Evolutionary conservation across 2,113 vertebrate species (phyloP), one percentile per base, ranked within the genome.

Genomic region (Oxyruncus cristatus): DNA sequence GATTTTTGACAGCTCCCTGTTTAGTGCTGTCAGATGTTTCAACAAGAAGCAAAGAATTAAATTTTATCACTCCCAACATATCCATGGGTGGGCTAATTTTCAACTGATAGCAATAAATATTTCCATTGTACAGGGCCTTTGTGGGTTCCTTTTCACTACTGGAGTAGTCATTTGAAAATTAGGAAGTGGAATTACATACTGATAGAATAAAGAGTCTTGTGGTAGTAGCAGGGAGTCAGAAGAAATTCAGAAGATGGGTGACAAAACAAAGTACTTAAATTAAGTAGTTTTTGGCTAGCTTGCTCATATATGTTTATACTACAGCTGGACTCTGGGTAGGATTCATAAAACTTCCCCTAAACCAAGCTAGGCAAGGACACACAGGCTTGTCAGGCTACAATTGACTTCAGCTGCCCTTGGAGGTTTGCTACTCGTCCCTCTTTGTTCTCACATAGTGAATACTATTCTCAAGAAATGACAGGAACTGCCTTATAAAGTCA

Each of bases 11-110:
- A 81, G 59, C 5, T 77, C 28, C 33, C 15, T 53, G 11, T 81
- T 71, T 59, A 95, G 18, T 1, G 0, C 14, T 59, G 72, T 52
- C 87, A 95, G 72, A 81, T 42, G 3, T 67, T 66, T 68, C 84
- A 84, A 59, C 68, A 80, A 61, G 3, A 15, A 87, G 47, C 21
- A 27, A 71, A 47, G 21, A 92, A 95, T 65, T 79, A 52, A 65
- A 68, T 91, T 76, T 71, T 65, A 73, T 91, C 59, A 50, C 71
- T 39, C 44, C 53, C 39, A 46, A 41, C 35, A 30, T 50, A 89
- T 71, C 59, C 56, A 27, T 14, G 87, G 39, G 68, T 87, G 89
- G 65, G 35, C 84, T 94, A 89, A 87, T 96, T 87, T 87, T 94
- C 81, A 52, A 78, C 42, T 52, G 61, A 85, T 67, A 91, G 66